Evolutionary conservation across 2,113 vertebrate genomes (phyloP), one percentile per base, ranked within the genome.

Genomic region (Psittacus erithacus): DNA sequence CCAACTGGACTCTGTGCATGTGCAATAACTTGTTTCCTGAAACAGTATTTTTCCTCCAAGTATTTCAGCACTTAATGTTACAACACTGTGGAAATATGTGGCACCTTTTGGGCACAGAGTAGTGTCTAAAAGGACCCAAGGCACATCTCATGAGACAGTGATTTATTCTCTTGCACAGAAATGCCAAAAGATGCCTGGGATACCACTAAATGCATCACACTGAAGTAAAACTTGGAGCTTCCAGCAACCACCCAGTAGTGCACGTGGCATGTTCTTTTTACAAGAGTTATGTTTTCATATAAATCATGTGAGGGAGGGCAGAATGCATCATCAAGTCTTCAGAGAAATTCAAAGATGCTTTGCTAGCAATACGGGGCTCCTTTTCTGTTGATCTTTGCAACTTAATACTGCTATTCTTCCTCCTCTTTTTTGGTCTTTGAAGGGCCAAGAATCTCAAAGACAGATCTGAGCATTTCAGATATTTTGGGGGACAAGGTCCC

Each of bases 251-350:
- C 43, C 87, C 3, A 8, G 33, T 25, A 68, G 33, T 14, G 39
- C 22, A 86, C 2, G 20, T 39, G 46, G 7, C 13, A 43, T 8
- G 0, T 65, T 83, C 24, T 68, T 29, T 38, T 88, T 57, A 38
- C 11, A n/a, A 24, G n/a, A 63, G 11, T 47, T 52, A 16, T 35
- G 3, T 85, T 93, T 84, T 82, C 31, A 17, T 9, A 35, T 16
- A 47, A 67, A 27, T 50, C 38, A 31, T 7, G 8, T 0, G 0
- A 65, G 9, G 5, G 10, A 87, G 9, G 35, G 24, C 11, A 92
- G 62, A 78, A 64, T 0, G 2, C 13, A 27, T 53, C 11, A 28
- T 16, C 29, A 79, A 39, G 17, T 60, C 81, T 85, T 91, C 24
- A 57, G 33, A 86, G 39, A 79, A 68, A 64, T 53, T 74, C 22